Evolutionary conservation across 2,888 invertebrate species (phyloP).

Genomic region (Glyphotaelius pellucidus): DNA sequence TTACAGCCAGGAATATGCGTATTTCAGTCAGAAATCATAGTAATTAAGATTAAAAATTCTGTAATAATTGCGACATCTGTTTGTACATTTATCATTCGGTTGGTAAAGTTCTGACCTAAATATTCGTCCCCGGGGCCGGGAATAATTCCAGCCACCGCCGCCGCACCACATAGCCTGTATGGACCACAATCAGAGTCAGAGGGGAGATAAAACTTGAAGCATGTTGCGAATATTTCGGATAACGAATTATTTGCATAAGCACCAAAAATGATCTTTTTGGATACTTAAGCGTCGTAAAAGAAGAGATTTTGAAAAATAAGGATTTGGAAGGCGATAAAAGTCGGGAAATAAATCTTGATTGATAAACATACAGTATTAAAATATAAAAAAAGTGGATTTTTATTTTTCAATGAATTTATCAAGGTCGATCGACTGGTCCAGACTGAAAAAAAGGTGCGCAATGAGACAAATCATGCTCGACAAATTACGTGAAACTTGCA

Average conservation of each 20-base stretch:
- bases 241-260: background rate
- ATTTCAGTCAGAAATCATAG: background rate
- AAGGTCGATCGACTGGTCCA: too few species aligned
- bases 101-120: slow-evolving; percentile 28
- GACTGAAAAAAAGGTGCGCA: too few species aligned
- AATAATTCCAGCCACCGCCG: background rate
- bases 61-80: slow-evolving; percentile 13
- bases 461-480: too few species aligned
- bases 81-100: slow-evolving; percentile 37
- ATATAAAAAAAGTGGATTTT: too few species aligned
- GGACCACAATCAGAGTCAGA: background rate
- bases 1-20: too few species aligned
- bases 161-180: background rate
- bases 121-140: background rate
- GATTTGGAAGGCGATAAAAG: too few species aligned
- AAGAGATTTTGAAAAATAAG: background rate
- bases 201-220: background rate
- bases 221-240: background rate
- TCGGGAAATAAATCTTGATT: too few species aligned
- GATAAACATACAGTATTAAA: too few species aligned
- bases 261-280: background rate
- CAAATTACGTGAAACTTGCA: too few species aligned
- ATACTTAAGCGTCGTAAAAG: background rate
- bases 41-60: background rate
- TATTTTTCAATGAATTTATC: too few species aligned